Evolutionary conservation across 37 sponge, comb jelly and placozoan genomes (phyloP).

Genomic region (Oscarella lobularis): DNA sequence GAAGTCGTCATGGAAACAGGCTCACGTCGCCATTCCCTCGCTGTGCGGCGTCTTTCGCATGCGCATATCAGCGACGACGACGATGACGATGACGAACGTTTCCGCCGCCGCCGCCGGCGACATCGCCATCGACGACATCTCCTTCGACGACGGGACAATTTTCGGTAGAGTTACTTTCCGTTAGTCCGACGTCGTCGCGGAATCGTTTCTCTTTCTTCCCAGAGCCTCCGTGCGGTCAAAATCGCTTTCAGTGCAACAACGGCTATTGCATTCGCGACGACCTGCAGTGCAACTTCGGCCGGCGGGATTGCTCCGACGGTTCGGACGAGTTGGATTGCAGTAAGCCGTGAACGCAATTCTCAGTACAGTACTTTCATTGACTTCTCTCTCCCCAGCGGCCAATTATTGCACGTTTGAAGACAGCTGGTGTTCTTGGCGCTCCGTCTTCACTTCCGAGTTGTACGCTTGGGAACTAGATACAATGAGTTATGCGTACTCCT

Average conservation of each 20-base stretch:
- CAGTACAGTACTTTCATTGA: not conserved
- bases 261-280: not conserved
- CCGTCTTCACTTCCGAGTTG: not conserved
- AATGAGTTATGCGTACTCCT: not conserved
- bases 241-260: not conserved
- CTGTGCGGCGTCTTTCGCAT: not conserved
- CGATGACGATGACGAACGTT: not conserved
- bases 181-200: not conserved
- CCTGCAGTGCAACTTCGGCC: not conserved
- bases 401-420: not conserved
- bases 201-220: not conserved
- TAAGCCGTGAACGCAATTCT: not conserved
- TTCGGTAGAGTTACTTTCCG: not conserved
- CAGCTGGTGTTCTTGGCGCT: not conserved
- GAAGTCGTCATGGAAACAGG: not conserved
- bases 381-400: not conserved
- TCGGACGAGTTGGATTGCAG: not conserved
- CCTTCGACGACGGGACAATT: not conserved
- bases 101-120: too few relatives aligned
- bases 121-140: not conserved
- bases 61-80: not conserved
- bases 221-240: not conserved
- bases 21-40: not conserved
- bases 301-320: not conserved
- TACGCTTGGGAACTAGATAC: not conserved